These are phyloP conservation scores for Salvelinus namaycush DNA, from an alignment of 2,113 vertebrate species.

Conservation along the genomic window DNA sequence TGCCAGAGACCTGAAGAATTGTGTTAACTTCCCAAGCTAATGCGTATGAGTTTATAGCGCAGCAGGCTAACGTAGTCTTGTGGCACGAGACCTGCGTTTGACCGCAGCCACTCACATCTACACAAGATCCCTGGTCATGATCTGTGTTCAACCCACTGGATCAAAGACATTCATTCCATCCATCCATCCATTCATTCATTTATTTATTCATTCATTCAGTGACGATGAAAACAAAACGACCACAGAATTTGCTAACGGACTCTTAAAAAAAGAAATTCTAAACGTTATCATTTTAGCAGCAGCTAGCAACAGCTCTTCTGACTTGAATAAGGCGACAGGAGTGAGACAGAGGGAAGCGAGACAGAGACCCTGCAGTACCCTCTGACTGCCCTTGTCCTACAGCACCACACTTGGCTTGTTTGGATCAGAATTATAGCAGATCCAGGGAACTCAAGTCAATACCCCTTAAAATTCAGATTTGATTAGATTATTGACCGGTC, in stretches of 20 bases:
- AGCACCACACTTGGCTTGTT: slow-evolving; percentile 30
- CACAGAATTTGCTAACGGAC: not conserved
- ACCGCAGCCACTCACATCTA: not conserved
- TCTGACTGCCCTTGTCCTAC: slow-evolving; percentile 45
- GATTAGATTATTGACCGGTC: slow-evolving; percentile 66
- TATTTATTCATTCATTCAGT: not conserved
- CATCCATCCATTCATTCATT: too few species aligned
- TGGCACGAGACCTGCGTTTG: too few species aligned
- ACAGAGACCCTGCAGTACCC: slow-evolving; percentile 2
- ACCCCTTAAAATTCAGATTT: slow-evolving; percentile 66
- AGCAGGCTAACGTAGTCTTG: too few species aligned
- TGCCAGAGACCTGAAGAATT: too few species aligned
- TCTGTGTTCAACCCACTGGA: not conserved
- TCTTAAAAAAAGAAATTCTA: not conserved
- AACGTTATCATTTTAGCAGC: not conserved
- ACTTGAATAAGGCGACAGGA: not conserved
- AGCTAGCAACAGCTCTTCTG: not conserved
- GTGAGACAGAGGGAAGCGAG: not conserved
- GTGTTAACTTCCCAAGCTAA: too few species aligned
- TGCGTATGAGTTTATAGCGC: too few species aligned
- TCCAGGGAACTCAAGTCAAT: slow-evolving; percentile 44
- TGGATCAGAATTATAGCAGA: slow-evolving; percentile 41
- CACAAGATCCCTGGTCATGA: not conserved
- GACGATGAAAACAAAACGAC: not conserved
- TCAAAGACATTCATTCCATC: not conserved